Conservation (phyloP, 2,113 vertebrate species). For the Odontophorus gujanensis region DNA sequence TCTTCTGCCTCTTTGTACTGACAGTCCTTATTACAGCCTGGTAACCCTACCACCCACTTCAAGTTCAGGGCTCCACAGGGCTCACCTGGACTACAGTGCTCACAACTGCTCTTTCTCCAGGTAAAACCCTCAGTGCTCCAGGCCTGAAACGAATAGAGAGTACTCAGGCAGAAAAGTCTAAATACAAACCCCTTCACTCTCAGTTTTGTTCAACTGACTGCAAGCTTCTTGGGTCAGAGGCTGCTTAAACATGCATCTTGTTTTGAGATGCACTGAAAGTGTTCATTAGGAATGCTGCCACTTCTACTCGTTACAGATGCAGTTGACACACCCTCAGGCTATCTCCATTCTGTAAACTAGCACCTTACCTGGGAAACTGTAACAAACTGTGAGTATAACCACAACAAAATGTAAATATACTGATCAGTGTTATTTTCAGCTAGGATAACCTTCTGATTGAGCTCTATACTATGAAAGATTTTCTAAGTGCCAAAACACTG, state of each 20-base stretch:
- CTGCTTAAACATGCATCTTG: background rate
- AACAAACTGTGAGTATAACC: background rate
- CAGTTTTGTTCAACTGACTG: background rate
- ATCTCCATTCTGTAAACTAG: background rate
- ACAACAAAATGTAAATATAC: background rate
- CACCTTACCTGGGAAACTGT: background rate
- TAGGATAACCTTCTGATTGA: background rate
- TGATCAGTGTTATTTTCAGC: background rate
- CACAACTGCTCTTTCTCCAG: background rate
- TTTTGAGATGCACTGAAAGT: background rate
- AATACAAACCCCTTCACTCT: background rate
- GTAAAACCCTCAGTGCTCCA: background rate
- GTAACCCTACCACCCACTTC: background rate
- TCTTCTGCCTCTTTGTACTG: background rate
- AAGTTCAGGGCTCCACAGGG: background rate
- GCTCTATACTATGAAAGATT: background rate
- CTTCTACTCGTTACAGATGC: background rate
- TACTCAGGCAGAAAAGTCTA: background rate
- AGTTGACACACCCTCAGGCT: background rate
- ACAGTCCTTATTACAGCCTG: background rate
- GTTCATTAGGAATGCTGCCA: background rate
- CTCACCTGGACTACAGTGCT: background rate
- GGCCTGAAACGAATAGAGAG: background rate
- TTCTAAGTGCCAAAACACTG: background rate
- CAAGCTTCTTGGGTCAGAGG: background rate